Base-by-base conservation (phyloP, 2,888 invertebrate genomes). In the Amiota minor region DNA sequence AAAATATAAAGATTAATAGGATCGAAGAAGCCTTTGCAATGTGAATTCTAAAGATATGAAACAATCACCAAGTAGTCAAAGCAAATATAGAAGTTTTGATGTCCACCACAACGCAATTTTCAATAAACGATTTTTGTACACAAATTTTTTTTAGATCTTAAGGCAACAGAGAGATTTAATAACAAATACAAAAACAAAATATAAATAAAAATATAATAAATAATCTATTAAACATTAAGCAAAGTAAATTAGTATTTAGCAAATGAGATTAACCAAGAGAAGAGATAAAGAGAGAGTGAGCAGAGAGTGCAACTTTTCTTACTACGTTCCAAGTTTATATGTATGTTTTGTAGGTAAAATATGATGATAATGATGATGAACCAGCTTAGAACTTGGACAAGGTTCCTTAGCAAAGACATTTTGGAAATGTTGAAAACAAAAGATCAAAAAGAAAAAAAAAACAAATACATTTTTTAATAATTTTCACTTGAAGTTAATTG, bases 101-200 rank as follows among this genome's bases (percentile, higher is more conserved):
- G 35, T 35, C 35, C 35, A 35, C 65, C 65, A 65, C 65, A 65
- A 65, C 47, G 65, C 47, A 65, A 65, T 65, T 65, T 65, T 65
- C 47, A 65, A 47, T 65, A 65, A 65, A 35, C 16, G 47, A 65
- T 65, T 65, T 62, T 65, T 65, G 65, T 65, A 65, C 65, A 65
- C 65, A 65, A 65, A 65, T 65, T 18, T 59, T 59, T 35, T 35
- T 35, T 65, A 65, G 65, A 16, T 35, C 47, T 18, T 65, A 65
- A 65, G 65, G 6, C 35, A 35, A 35, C 6, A 35, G 6, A 35
- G 35, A 16, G 16, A 62, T 46, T 9, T 9, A 12, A 23, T 11
- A 61, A 61, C 9, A 35, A 62, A 62, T 45, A 6, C 35, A 35
- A 35, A 35, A 23, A 23, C 2, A 23, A 2, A 23, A 23, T 2